These are phyloP conservation scores for Chitala chitala DNA, from an alignment of 2,113 vertebrate genomes.

Conservation along the genomic window DNA sequence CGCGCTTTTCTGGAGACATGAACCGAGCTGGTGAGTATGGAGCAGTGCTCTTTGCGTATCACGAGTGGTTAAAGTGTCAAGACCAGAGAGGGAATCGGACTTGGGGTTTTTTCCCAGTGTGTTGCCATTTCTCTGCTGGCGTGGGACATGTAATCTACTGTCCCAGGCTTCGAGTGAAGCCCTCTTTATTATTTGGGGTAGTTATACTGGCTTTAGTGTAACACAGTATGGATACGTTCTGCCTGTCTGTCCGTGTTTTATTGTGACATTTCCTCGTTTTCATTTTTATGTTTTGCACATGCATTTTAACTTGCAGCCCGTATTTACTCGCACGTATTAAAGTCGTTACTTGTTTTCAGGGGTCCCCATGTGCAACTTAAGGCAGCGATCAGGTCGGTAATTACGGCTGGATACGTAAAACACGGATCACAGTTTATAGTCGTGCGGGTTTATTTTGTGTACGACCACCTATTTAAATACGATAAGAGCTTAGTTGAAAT, in stretches of 20 bases:
- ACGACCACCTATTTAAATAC: neutral
- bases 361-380: neutral
- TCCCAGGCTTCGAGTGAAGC: no score
- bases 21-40: slow-evolving; percentile 44
- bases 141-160: no score
- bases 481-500: slow-evolving; percentile 6
- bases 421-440: no score
- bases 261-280: no score
- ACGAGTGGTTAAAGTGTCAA: neutral
- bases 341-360: neutral
- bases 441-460: no score
- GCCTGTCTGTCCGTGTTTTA: no score
- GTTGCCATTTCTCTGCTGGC: no score
- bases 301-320: no score
- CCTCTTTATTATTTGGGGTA: no score
- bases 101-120: neutral
- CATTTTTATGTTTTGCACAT: no score
- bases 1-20: slow-evolving; percentile 38
- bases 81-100: neutral
- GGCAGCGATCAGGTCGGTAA: neutral
- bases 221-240: no score
- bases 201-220: no score
- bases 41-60: neutral
- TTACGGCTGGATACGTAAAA: neutral
- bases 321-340: neutral